Evolutionary conservation across 2,888 invertebrate genomes (phyloP), one percentile per base, ranked within the genome.

Genomic region (Portevinia maculata): DNA sequence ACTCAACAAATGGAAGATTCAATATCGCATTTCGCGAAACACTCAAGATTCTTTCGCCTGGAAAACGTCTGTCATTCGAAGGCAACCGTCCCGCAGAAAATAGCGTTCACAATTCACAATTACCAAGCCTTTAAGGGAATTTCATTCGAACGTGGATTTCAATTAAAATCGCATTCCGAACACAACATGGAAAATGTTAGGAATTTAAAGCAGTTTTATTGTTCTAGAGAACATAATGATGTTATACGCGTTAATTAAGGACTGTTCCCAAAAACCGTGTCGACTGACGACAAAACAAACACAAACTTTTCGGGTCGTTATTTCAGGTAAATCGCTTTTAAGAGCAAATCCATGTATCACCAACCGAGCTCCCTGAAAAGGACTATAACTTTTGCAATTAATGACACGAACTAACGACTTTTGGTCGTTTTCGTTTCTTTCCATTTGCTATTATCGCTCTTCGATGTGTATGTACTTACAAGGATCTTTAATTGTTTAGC

Each of bases 321-420:
- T 52, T 41, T 41, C 70, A 59, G 70, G 70, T 70, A 41, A 59
- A 52, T 59, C 15, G 70, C 32, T 30, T 39, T 30, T 50, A 70
- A 70, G 32, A 52, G 59, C 19, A 17, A 52, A 52, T 60, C 24
- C 41, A 32, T 70, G 50, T 70, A 30, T 30, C 30, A 52, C 7
- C 9, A n/a, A 44, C 21, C 4, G 9, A 44, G 9, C 15, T 30
- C 13, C 46, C 21, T 21, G 9, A 15, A n/a, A 11, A 44, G 30
- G 44, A 59, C 59, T 59, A 59, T 44, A 60, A 46, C 44, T 60
- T 60, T 60, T 32, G 17, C 41, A 60, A 46, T 60, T 60, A 60
- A 60, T 60, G 60, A 32, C 60, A 60, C 30, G 30, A 37, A 46
- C 60, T 60, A 60, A 60, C 46, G 41, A 44, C 57, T 37, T 57